A percentile compares a stretch with the other conserved stretches of the same genome.
Conservation (phyloP, 2,113 vertebrate genomes). For the Silurus glanis region DNA sequence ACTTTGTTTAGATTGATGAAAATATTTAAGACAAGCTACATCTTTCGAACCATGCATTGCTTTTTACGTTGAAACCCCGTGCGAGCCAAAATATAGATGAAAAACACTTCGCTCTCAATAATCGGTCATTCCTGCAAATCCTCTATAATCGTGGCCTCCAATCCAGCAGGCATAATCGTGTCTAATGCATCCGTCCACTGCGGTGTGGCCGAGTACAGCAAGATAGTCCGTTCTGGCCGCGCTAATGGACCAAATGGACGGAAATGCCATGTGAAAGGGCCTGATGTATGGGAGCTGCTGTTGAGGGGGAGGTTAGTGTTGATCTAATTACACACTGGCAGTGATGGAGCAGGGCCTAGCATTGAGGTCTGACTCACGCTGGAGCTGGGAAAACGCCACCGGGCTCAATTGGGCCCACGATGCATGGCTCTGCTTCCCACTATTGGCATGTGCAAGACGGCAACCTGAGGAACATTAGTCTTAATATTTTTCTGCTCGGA, state of each 20-base stretch:
- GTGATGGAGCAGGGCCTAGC: slow-evolving; percentile 78
- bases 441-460: slow-evolving; percentile 61
- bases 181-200: slow-evolving; percentile 50
- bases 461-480: slow-evolving; percentile 61
- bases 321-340: slow-evolving; percentile 92
- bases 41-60: not conserved
- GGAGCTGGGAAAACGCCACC: slow-evolving; percentile 66
- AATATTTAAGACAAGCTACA: not conserved
- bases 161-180: slow-evolving; percentile 39
- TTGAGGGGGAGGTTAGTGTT: slow-evolving; percentile 83
- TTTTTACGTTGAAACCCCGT: slow-evolving; percentile 10
- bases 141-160: slow-evolving; percentile 41
- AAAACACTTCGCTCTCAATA: slow-evolving; percentile 36
- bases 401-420: slow-evolving; percentile 62
- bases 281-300: slow-evolving; percentile 91
- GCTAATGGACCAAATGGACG: slow-evolving; percentile 92
- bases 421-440: slow-evolving; percentile 65
- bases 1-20: not conserved
- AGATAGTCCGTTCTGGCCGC: slow-evolving; percentile 81
- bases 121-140: slow-evolving; percentile 38
- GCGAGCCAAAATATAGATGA: slow-evolving; percentile 28
- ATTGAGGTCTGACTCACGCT: slow-evolving; percentile 50
- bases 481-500: slow-evolving; percentile 60
- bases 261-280: slow-evolving; percentile 92
- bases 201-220: slow-evolving; percentile 12